phyloP scores from a whole-genome alignment of 2,797 vertebrate genomes.

The Gambelia wislizenii region DNA sequence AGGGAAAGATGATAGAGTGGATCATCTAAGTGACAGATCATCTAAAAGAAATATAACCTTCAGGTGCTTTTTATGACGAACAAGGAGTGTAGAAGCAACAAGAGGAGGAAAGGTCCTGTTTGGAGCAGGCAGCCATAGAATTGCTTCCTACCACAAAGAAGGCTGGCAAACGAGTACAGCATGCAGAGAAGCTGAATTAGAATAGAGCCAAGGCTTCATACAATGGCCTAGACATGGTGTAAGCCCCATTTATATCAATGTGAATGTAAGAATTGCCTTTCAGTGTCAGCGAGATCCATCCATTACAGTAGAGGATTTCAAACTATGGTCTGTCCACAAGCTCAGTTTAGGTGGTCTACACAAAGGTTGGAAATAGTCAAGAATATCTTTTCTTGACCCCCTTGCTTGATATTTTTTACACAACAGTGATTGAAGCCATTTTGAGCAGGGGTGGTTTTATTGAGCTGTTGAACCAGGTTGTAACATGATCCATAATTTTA shows the following conservation, averaged over 20 bases:
- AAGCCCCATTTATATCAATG: background rate
- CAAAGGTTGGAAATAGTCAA: background rate
- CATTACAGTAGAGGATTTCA: background rate
- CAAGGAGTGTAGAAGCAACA: too few species aligned
- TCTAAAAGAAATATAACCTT: background rate
- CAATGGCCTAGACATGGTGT: background rate
- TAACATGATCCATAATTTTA: background rate
- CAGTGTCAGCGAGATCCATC: background rate
- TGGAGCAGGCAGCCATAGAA: background rate
- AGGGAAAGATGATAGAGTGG: background rate
- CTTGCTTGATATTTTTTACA: background rate
- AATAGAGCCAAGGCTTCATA: background rate
- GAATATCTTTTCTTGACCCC: background rate
- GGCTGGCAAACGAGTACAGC: background rate
- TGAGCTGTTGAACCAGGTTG: too few species aligned
- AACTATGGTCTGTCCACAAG: background rate
- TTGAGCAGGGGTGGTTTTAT: background rate
- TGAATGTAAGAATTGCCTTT: background rate
- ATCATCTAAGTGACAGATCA: background rate
- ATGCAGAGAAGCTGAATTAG: too few species aligned
- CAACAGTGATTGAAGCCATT: background rate
- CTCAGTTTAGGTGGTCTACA: background rate
- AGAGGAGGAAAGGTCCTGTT: background rate
- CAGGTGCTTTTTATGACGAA: background rate
- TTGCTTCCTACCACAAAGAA: background rate